Base-by-base conservation (phyloP, 2,888 invertebrate species). In the Anaspis maculata region DNA sequence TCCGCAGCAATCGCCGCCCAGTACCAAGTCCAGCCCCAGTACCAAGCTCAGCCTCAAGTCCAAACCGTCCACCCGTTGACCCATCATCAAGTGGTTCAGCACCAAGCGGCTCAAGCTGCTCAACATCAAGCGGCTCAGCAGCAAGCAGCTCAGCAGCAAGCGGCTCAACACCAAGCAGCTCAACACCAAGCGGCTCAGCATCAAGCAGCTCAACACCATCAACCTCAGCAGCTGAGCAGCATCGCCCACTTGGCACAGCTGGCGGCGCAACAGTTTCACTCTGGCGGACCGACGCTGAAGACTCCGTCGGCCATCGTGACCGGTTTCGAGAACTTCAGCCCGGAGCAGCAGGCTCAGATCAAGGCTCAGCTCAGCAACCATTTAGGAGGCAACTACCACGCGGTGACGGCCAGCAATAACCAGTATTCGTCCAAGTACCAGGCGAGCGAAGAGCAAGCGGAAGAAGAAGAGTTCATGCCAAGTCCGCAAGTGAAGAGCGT, bases 301-400 rank as follows among this genome's bases (percentile, higher is more conserved):
- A 45, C 47, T 3, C 46, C 57, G 23, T 61, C 65, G 1, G 59
- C 65, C 1, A 62, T 65, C 23, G 58, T 65, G 6, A 64, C 64
- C 0, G 65, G 65, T 2, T 54, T 65, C n/a, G 65, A 65, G 38
- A 54, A 62, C 36, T 65, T 65, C 39, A 52, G 57, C 2, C 61
- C 61, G 1, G 64, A 64, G 32, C 64, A 64, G 32, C 65, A 65
- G 37, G 57, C 55, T 12, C 61, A 63, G 45, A 64, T 65, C 32
- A 65, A 63, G 38, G 56, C 51, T 6, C 63, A 65, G 31, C 37
- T 65, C 25, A 56, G 54, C 22, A 46, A 45, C 3, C 57, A 60
- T 37, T 53, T 62, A 16, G 62, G 61, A 2, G 25, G 40, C 5
- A 26, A 30, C 26, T 34, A 32, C 25, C 34, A 48, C 45, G 19